Percentiles rank a stretch among this genome's conserved stretches.
phyloP scores from a whole-genome alignment of 2,113 vertebrate species.

The Pholis gunnellus region DNA sequence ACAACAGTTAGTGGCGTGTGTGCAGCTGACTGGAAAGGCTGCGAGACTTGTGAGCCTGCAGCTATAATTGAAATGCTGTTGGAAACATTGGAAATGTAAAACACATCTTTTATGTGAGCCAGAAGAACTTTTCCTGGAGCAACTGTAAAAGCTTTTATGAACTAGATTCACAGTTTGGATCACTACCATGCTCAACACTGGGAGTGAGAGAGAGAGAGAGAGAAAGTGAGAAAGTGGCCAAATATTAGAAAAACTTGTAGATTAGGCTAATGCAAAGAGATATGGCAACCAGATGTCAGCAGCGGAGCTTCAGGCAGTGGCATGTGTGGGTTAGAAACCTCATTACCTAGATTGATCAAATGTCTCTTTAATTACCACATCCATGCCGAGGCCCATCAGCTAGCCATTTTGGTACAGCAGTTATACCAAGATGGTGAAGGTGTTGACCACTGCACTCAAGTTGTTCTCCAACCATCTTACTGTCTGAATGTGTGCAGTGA shows the following conservation, averaged over 20 bases:
- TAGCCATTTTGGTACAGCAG: slow-evolving; percentile 10
- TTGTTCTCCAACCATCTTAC: background rate
- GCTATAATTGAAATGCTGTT: slow-evolving; percentile 58
- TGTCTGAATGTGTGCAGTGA: background rate
- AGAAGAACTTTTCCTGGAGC: slow-evolving; percentile 54
- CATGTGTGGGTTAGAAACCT: slow-evolving; percentile 36
- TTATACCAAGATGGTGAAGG: slow-evolving; percentile 26
- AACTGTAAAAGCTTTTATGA: slow-evolving; percentile 51
- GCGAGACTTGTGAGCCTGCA: slow-evolving; percentile 40
- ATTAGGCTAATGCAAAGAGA: slow-evolving; percentile 36
- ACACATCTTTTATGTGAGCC: slow-evolving; percentile 44
- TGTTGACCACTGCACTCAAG: slow-evolving; percentile 1
- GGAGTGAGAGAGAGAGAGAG: slow-evolving; percentile 21
- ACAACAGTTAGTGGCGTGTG: slow-evolving; percentile 39
- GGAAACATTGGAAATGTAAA: slow-evolving; percentile 55
- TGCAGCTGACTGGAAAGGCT: slow-evolving; percentile 50
- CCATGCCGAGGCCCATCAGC: background rate
- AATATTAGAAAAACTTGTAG: slow-evolving; percentile 41
- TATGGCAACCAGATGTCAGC: slow-evolving; percentile 20
- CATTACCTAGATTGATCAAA: slow-evolving; percentile 54
- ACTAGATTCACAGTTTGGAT: slow-evolving; percentile 43
- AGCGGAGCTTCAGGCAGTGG: slow-evolving; percentile 41
- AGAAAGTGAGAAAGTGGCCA: slow-evolving; percentile 21
- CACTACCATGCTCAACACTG: slow-evolving; percentile 18
- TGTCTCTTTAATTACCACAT: slow-evolving; percentile 45